These are phyloP conservation scores for Epinotia brunnichana DNA, from an alignment of 2,888 invertebrate genomes.

Conservation along the genomic window DNA sequence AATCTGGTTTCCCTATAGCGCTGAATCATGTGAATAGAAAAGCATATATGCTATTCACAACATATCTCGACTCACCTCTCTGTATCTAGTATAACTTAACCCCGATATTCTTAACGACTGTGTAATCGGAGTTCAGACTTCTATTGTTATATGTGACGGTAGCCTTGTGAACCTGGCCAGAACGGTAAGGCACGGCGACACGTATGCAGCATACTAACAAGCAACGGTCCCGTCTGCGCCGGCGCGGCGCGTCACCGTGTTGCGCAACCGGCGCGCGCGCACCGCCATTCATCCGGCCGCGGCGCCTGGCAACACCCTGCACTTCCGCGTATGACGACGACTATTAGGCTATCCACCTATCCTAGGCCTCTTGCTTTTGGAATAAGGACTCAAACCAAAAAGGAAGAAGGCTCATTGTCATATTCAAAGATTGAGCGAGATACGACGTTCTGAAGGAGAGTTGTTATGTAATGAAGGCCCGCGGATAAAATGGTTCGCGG, in stretches of 20 bases:
- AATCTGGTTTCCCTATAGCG: not conserved
- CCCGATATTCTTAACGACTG: not conserved
- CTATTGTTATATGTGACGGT: not conserved
- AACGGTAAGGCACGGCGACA: slow-evolving; percentile 65
- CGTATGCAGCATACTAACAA: slow-evolving; percentile 77
- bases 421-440: slow-evolving; percentile 3
- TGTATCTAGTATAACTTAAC: not conserved
- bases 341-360: not conserved
- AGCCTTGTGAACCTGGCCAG: slow-evolving; percentile 15
- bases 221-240: slow-evolving; percentile 63
- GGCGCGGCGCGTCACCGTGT: slow-evolving; percentile 63
- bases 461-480: slow-evolving; percentile 19
- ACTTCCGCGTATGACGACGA: slow-evolving; percentile 36
- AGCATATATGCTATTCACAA: not conserved
- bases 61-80: not conserved
- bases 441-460: not conserved
- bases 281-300: slow-evolving; percentile 73
- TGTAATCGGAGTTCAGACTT: not conserved
- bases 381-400: not conserved
- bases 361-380: not conserved
- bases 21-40: not conserved
- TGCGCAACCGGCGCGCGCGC: slow-evolving; percentile 74
- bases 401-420: not conserved
- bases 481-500: slow-evolving; percentile 29
- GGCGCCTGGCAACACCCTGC: slow-evolving; percentile 49